These are phyloP conservation scores for Columba guinea DNA, from an alignment of 2,797 vertebrate species.

Conservation along the genomic window DNA sequence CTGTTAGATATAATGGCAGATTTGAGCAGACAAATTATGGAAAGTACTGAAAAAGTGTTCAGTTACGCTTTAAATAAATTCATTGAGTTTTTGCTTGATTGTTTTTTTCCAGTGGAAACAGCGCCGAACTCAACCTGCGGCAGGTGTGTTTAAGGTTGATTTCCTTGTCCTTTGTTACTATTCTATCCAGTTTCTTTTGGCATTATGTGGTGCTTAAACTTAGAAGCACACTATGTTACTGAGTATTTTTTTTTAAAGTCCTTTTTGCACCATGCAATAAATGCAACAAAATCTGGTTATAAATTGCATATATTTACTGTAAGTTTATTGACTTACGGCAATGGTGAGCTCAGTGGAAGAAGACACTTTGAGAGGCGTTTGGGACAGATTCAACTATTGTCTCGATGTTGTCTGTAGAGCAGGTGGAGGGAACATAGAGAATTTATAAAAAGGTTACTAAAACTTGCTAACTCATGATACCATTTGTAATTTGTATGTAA, in stretches of 20 bases:
- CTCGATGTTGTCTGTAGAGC: too few species aligned
- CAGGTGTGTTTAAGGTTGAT: not conserved
- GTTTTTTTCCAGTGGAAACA: not conserved
- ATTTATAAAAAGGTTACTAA: too few species aligned
- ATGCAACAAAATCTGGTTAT: not conserved
- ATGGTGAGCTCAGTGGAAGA: too few species aligned
- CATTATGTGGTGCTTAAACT: not conserved
- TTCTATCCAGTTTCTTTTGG: not conserved
- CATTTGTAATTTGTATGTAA: too few species aligned
- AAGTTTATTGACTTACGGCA: not conserved
- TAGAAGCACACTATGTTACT: not conserved
- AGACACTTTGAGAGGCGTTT: too few species aligned
- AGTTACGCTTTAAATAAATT: not conserved
- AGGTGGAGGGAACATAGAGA: too few species aligned
- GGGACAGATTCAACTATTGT: too few species aligned
- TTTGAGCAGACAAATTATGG: not conserved
- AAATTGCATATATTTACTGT: not conserved
- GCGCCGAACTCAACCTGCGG: accelerated
- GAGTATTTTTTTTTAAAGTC: not conserved
- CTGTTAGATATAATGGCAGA: not conserved
- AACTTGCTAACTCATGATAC: too few species aligned
- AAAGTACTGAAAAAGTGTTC: not conserved
- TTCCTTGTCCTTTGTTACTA: not conserved
- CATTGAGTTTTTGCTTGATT: not conserved
- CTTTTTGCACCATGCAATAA: not conserved